Conservation (phyloP, 2,888 invertebrate genomes). For the Drosophila melanosoma region DNA sequence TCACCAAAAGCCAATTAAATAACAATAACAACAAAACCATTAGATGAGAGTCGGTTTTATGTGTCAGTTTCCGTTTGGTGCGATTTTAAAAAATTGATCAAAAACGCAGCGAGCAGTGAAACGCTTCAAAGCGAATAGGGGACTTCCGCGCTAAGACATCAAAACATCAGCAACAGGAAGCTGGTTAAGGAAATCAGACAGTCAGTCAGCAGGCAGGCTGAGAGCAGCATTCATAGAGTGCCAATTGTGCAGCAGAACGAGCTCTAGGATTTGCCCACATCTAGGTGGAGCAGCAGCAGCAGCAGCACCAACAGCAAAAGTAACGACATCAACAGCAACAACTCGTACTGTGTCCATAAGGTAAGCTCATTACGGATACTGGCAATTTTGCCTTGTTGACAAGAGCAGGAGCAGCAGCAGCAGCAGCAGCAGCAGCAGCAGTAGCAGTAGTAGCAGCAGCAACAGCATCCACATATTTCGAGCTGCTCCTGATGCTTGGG, state of each 20-base stretch:
- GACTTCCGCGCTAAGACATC: constrained; percentile 70
- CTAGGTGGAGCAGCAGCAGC: constrained; percentile 27
- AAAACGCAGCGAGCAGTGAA: constrained; percentile 45
- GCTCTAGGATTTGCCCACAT: constrained; percentile 54
- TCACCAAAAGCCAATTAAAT: constrained; percentile 8
- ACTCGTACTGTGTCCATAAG: constrained; percentile 65
- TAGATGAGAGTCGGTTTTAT: constrained; percentile 37
- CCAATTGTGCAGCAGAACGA: constrained; percentile 70
- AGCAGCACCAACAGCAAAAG: constrained; percentile 25
- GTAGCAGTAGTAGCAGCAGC: constrained; percentile 20
- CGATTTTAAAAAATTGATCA: constrained; percentile 61
- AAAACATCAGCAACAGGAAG: constrained; percentile 66
- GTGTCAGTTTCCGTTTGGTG: constrained; percentile 68
- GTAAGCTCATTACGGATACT: constrained; percentile 73
- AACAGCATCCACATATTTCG: constrained; percentile 39
- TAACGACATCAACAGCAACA: constrained; percentile 34
- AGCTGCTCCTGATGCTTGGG: constrained; percentile 38
- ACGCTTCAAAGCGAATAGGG: constrained; percentile 56
- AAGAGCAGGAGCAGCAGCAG: constrained; percentile 39
- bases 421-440: constrained; percentile 14
- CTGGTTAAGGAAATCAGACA: constrained; percentile 51
- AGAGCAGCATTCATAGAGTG: constrained; percentile 48
- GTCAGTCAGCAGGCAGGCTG: constrained; percentile 27
- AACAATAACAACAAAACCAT: constrained; percentile 20
- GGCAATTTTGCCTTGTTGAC: constrained; percentile 55